Conservation (phyloP, 2,797 vertebrate genomes). For the Podargus strigoides region DNA sequence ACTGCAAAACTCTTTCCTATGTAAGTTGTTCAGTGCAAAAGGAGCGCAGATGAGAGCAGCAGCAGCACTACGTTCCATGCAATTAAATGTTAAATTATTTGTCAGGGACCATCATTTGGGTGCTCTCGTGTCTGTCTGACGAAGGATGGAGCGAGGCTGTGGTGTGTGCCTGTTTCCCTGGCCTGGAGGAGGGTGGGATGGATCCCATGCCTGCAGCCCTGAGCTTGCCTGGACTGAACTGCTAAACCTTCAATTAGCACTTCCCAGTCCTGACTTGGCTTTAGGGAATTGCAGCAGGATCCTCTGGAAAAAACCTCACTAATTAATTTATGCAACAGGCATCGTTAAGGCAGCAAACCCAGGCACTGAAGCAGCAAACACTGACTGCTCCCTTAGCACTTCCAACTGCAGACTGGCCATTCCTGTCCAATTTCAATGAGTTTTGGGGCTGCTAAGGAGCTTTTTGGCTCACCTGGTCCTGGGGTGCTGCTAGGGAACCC, state of each 20-base stretch:
- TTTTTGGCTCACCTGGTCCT: not conserved
- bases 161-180: not conserved
- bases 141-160: not conserved
- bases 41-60: fast-evolving
- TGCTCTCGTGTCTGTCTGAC: not conserved
- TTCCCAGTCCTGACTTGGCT: not conserved
- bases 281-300: not conserved
- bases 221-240: not conserved
- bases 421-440: not conserved
- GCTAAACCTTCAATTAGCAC: not conserved
- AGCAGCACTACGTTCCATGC: not conserved
- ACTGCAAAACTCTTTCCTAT: not conserved
- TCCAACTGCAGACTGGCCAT: not conserved
- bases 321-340: not conserved
- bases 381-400: not conserved
- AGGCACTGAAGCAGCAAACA: not conserved
- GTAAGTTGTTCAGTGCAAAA: not conserved
- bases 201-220: not conserved
- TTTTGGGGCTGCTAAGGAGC: not conserved
- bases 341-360: not conserved
- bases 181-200: not conserved
- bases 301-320: not conserved
- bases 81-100: not conserved
- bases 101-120: not conserved
- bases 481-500: no score